These are phyloP conservation scores for Germaria angustata DNA, from an alignment of 2,888 invertebrate species.

Conservation along the genomic window DNA sequence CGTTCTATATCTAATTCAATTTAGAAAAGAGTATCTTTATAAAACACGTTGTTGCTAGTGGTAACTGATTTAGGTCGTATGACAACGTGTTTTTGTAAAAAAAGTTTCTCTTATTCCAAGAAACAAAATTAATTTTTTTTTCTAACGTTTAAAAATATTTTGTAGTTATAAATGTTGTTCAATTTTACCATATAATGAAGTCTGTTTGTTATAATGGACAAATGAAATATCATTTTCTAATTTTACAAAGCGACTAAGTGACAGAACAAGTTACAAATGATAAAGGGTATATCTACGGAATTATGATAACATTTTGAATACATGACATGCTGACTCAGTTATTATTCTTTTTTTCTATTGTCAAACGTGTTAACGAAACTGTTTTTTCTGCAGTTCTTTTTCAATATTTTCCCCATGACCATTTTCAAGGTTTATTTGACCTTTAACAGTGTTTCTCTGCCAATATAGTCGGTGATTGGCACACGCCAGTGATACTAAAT, in stretches of 20 bases:
- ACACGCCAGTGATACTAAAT: conserved; percentile 38
- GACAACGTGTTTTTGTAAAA: too few relatives aligned
- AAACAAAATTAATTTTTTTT: too few relatives aligned
- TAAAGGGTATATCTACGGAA: not conserved
- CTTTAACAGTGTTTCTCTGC: conserved; percentile 16
- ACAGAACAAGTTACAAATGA: not conserved
- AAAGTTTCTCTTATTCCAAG: too few relatives aligned
- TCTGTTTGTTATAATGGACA: too few relatives aligned
- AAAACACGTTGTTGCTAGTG: too few relatives aligned
- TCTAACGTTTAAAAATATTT: too few relatives aligned
- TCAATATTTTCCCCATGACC: not conserved
- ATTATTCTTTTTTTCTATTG: not conserved
- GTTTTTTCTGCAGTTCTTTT: not conserved
- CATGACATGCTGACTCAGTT: not conserved
- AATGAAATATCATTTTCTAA: not conserved
- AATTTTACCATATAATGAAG: too few relatives aligned
- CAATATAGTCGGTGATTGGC: conserved; percentile 18
- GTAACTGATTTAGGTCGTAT: too few relatives aligned
- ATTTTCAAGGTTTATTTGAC: not conserved
- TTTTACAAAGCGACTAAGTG: not conserved
- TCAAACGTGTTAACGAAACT: not conserved
- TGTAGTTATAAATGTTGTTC: not conserved
- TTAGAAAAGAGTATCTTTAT: too few relatives aligned
- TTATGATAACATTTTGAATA: not conserved
- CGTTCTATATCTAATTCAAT: too few relatives aligned